Conservation (phyloP, 2,797 vertebrate genomes). For the Spinus olivaceus region DNA sequence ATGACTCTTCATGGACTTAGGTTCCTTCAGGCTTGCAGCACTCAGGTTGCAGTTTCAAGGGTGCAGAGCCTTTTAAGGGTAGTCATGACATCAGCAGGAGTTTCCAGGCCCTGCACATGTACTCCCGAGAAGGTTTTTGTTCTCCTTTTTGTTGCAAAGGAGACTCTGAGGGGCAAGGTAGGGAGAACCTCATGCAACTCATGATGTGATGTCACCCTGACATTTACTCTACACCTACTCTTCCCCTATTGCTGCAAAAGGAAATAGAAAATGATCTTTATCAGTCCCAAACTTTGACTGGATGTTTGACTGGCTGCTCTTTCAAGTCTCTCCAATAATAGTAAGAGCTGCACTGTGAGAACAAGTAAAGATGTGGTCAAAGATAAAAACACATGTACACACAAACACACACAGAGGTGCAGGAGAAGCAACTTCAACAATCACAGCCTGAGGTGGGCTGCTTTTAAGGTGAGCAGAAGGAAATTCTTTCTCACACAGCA, state of each 20-base stretch:
- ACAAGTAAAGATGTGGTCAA: fast-evolving
- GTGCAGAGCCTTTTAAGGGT: conserved; percentile 42
- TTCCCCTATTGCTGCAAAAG: conserved; percentile 20
- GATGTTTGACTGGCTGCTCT: background rate
- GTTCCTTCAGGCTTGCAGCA: conserved; percentile 41
- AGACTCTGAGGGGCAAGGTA: conserved; percentile 20
- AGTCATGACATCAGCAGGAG: conserved; percentile 64
- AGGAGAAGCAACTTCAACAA: background rate
- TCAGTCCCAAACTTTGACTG: background rate
- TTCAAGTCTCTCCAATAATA: background rate
- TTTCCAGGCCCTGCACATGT: conserved; percentile 56
- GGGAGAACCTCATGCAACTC: conserved; percentile 33
- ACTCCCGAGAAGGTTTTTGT: conserved; percentile 61
- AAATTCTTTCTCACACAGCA: background rate
- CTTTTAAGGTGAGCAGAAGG: background rate
- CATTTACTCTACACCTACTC: conserved; percentile 62
- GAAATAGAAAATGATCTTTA: background rate
- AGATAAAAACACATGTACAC: background rate
- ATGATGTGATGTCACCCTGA: conserved; percentile 52
- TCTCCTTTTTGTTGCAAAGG: conserved; percentile 71
- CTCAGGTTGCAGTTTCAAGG: conserved; percentile 62
- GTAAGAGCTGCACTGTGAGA: background rate
- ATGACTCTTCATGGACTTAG: conserved; percentile 50
- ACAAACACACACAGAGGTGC: background rate
- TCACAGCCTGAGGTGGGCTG: background rate